A percentile compares a stretch with the other conserved stretches of the same genome.
Evolutionary conservation across 2,797 vertebrate genomes (phyloP).

Genomic region (Gymnothorax reevesii): DNA sequence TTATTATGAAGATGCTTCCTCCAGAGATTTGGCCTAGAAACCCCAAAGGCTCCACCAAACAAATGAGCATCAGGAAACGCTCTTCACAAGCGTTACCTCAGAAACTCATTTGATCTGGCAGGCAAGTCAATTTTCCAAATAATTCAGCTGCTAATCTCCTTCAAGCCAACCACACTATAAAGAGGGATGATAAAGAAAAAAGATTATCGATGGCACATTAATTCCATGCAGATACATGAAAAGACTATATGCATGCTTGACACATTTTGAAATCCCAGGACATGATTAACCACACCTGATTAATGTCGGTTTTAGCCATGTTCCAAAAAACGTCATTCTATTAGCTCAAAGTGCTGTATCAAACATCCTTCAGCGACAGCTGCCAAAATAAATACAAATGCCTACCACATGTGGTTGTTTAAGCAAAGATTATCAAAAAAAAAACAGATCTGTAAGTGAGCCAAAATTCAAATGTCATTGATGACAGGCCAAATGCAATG

Average conservation of each 20-base stretch:
- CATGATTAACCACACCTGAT: background rate
- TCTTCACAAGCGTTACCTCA: background rate
- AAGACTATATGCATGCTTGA: background rate
- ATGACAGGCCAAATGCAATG: background rate
- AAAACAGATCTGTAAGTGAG: background rate
- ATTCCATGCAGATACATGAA: background rate
- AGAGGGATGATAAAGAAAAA: background rate
- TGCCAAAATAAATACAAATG: background rate
- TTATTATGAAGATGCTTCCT: background rate
- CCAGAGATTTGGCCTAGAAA: background rate
- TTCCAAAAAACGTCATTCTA: background rate
- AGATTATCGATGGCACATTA: background rate
- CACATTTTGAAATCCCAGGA: background rate
- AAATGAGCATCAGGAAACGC: background rate
- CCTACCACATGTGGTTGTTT: background rate
- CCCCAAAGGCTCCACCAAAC: background rate
- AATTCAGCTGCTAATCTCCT: background rate
- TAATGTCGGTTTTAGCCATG: background rate
- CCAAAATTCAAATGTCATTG: background rate
- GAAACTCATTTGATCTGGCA: background rate
- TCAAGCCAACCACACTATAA: background rate
- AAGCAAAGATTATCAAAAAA: background rate
- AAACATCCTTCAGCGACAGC: conserved; percentile 1
- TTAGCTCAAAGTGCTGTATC: background rate
- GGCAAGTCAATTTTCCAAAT: background rate